phyloP scores from a whole-genome alignment of 2,797 vertebrate genomes.

The Bryconaethiops microstoma region DNA sequence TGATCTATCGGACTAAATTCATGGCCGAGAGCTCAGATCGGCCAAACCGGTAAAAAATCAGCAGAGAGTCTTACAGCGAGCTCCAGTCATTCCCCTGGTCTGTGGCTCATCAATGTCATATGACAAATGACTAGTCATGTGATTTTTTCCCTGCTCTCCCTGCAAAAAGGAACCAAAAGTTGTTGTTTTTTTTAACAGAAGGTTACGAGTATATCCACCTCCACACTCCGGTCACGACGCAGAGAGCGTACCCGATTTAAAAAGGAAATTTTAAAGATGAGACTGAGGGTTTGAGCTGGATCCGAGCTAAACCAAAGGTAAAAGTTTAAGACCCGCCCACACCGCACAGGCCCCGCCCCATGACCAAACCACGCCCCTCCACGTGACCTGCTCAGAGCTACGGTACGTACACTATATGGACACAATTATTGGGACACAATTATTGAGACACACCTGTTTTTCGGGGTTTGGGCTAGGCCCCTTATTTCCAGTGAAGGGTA shows the following conservation, averaged over 20 bases:
- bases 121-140: conserved; percentile 78
- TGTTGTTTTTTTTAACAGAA: too few species aligned
- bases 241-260: not conserved
- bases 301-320: not conserved
- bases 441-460: too few species aligned
- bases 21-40: conserved; percentile 2
- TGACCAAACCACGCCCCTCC: not conserved
- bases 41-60: not conserved
- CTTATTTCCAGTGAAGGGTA: too few species aligned
- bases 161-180: not conserved
- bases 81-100: conserved; percentile 41
- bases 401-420: too few species aligned
- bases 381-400: not conserved
- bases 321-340: not conserved
- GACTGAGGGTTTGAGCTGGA: not conserved
- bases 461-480: too few species aligned
- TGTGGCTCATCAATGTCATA: conserved; percentile 69
- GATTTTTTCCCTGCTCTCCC: conserved; percentile 62
- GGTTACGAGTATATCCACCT: not conserved
- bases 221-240: not conserved
- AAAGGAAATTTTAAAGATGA: conserved; percentile 45
- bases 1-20: conserved; percentile 55
- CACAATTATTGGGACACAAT: too few species aligned
- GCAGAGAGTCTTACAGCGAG: not conserved
- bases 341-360: not conserved